Conservation (phyloP, 2,797 vertebrate genomes). For the Pseudotriccus pelzelni region DNA sequence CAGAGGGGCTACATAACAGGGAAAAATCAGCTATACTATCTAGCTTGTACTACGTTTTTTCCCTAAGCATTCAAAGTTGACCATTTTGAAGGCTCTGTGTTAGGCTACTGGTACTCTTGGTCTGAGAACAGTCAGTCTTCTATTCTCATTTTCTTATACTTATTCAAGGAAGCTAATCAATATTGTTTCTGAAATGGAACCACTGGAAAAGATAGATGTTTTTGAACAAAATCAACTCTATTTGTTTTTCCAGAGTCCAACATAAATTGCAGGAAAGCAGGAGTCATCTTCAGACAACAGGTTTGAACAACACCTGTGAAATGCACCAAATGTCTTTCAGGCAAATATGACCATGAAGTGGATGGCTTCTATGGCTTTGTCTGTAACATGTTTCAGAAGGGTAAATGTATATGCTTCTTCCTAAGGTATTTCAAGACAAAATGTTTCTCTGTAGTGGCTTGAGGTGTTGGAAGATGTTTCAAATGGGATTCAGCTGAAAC, state of each 20-base stretch:
- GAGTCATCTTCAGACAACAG: neutral
- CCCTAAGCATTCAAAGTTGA: neutral
- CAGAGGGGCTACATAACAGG: neutral
- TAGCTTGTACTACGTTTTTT: neutral
- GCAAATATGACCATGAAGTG: neutral
- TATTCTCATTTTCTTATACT: neutral
- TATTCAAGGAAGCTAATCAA: neutral
- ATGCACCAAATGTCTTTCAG: accelerated
- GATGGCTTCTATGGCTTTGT: neutral
- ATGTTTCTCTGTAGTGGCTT: neutral
- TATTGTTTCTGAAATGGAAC: neutral
- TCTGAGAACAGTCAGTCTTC: neutral
- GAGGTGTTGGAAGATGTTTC: neutral
- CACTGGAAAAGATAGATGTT: neutral
- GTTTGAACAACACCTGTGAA: neutral
- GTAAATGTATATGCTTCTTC: neutral
- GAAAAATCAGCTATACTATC: neutral
- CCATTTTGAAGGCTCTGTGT: neutral
- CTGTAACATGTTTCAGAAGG: neutral
- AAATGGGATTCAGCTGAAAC: neutral
- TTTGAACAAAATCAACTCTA: neutral
- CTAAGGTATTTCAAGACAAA: neutral
- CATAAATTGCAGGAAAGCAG: neutral
- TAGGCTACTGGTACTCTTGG: neutral
- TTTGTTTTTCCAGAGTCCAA: neutral